Evolutionary conservation across 1,140 invertebrate genomes (phyloP).

Genomic region (Drosophila mayri): DNA sequence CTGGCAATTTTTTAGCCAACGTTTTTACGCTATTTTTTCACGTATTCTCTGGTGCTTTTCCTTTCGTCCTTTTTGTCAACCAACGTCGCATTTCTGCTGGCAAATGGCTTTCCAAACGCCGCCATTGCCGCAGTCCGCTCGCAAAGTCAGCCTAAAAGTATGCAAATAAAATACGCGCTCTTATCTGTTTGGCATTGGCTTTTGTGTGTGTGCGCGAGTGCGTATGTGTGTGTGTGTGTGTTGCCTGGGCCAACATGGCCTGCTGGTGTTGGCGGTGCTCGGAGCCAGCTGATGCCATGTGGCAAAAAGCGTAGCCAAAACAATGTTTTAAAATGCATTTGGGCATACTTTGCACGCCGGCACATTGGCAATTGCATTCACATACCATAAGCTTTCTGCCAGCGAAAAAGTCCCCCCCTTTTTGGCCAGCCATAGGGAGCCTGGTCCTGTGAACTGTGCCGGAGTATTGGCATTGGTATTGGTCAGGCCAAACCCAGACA

Average conservation of each 20-base stretch:
- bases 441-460: not conserved
- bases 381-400: conserved; percentile 68
- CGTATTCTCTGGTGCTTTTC: conserved; percentile 11
- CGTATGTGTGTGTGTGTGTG: conserved; percentile 21
- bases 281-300: conserved; percentile 56
- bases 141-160: conserved; percentile 80
- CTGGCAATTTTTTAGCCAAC: conserved; percentile 36
- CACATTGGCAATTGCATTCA: conserved; percentile 65
- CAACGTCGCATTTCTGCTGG: conserved; percentile 66
- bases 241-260: conserved; percentile 39
- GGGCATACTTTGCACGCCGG: conserved; percentile 74
- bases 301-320: conserved; percentile 67
- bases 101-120: conserved; percentile 76
- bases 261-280: conserved; percentile 7
- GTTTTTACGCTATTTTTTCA: conserved; percentile 15
- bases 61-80: conserved; percentile 47
- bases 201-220: conserved; percentile 42
- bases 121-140: conserved; percentile 22
- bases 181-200: conserved; percentile 82
- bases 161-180: conserved; percentile 83
- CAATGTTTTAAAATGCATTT: conserved; percentile 81
- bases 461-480: not conserved
- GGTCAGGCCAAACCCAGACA: conserved; percentile 21
- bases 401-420: conserved; percentile 19
- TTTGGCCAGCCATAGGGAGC: conserved; percentile 15